Evolutionary conservation across 1,140 invertebrate genomes (phyloP), one percentile per base, ranked within the genome.

Genomic region (Caerostris extrusa): DNA sequence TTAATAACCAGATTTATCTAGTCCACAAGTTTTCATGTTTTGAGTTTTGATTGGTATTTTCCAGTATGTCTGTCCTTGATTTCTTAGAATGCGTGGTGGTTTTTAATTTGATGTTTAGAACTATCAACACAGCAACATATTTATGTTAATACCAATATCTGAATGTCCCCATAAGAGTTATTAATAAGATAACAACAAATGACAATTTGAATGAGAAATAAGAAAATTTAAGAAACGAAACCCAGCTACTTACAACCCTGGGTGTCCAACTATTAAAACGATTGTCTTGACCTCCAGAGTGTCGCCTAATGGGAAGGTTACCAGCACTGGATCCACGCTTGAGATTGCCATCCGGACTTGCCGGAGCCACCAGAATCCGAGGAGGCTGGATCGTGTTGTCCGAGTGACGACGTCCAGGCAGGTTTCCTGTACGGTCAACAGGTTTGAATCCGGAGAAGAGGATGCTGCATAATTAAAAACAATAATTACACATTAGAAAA

Each of bases 351-450:
- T 98, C 96, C 98, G 95, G 95, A 61, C 94, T 95, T 3, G 94
- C 95, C 10, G 95, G 95, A 19, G 95, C 95, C 17, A 95, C 94
- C 34, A 95, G 94, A 58, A 95, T 98, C 12, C 98, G 98, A 55
- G 98, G 98, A 97, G 98, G 98, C 88, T 96, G 95, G 95, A 99
- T 96, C 53, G 98, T 98, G 96, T 98, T 99, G 96, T 99, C 98
- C 5, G 98, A 98, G 53, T 98, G 97, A 61, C 98, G 97, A 83
- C 98, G 97, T 95, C 97, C 98, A 7, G 96, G 96, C 34, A 98
- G 97, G 5, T 97, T 97, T 95, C 97, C 67, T 97, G 97, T 3
- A 99, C 98, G 71, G 98, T 97, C 95, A 99, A 96, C 96, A 98
- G 98, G 96, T 98, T 98, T 95, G 97, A 98, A 95, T 98, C 98